These are phyloP conservation scores for Acropternis orthonyx DNA, from an alignment of 2,797 vertebrate genomes.

Conservation along the genomic window DNA sequence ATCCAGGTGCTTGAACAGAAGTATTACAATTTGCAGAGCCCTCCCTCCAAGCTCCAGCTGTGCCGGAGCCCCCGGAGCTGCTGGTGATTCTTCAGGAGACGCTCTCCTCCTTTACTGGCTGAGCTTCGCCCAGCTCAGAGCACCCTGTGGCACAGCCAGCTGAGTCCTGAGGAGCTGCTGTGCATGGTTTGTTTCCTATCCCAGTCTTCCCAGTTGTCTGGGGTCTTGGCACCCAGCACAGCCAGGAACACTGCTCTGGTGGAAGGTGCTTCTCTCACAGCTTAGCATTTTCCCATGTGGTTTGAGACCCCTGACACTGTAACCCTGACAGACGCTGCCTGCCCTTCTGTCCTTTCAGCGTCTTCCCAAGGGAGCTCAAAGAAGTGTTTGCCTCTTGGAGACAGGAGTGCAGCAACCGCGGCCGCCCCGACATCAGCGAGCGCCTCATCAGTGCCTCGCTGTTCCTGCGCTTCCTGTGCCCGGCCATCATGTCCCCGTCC, in stretches of 20 bases:
- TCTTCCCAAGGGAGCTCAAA: conserved; percentile 95
- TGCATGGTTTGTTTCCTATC: not conserved
- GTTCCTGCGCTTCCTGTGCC: conserved; percentile 96
- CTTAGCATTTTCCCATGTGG: not conserved
- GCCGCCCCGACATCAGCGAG: conserved; percentile 96
- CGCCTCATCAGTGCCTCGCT: conserved; percentile 96
- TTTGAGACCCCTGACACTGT: not conserved
- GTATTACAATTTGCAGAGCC: not conserved
- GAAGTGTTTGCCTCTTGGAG: conserved; percentile 98
- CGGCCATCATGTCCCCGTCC: conserved; percentile 97
- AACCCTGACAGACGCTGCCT: not conserved
- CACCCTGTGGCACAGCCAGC: not conserved
- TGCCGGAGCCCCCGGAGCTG: not conserved
- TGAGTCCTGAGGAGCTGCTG: not conserved
- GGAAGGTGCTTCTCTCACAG: not conserved
- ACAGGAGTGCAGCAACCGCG: conserved; percentile 93
- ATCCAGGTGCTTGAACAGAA: not conserved
- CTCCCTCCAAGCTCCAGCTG: not conserved
- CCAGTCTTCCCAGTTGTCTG: not conserved
- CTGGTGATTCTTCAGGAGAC: not conserved
- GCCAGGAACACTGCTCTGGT: not conserved
- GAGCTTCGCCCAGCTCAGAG: not conserved
- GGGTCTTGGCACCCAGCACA: not conserved
- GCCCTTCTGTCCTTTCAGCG: conserved; percentile 73
- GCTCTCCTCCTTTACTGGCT: not conserved